Percentiles rank a stretch among this genome's conserved stretches.
Evolutionary conservation across 2,113 vertebrate species (phyloP).

Genomic region (Steatornis caripensis): DNA sequence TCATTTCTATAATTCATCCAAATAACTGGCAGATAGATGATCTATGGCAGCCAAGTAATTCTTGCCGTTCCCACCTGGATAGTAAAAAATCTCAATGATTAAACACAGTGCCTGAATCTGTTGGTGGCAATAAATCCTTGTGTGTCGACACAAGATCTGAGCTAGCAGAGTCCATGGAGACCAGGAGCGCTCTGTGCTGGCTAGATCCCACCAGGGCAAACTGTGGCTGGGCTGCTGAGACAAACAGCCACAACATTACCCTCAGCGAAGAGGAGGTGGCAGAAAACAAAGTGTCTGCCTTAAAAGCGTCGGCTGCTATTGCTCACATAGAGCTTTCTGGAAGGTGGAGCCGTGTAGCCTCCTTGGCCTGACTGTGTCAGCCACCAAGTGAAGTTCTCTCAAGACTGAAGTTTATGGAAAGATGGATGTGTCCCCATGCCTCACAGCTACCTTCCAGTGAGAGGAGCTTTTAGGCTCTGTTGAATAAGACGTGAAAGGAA

Average conservation of each 20-base stretch:
- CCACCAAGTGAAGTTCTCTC: background rate
- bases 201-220: background rate
- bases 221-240: background rate
- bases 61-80: background rate
- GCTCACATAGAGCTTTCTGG: background rate
- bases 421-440: background rate
- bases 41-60: background rate
- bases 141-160: background rate
- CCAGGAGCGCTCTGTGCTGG: background rate
- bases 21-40: slow-evolving; percentile 11
- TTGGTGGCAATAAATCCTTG: background rate
- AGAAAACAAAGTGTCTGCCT: background rate
- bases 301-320: background rate
- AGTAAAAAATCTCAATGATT: background rate
- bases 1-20: slow-evolving; percentile 11
- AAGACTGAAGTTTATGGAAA: background rate
- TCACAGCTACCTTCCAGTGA: background rate
- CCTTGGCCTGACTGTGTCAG: background rate
- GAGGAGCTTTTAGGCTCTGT: background rate
- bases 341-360: background rate
- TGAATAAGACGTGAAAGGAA: background rate
- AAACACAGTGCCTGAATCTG: background rate
- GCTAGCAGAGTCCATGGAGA: background rate
- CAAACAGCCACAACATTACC: background rate
- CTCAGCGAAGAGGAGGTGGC: background rate